Evolutionary conservation across 2,888 invertebrate genomes (phyloP).

Genomic region (Artemia sinica): DNA sequence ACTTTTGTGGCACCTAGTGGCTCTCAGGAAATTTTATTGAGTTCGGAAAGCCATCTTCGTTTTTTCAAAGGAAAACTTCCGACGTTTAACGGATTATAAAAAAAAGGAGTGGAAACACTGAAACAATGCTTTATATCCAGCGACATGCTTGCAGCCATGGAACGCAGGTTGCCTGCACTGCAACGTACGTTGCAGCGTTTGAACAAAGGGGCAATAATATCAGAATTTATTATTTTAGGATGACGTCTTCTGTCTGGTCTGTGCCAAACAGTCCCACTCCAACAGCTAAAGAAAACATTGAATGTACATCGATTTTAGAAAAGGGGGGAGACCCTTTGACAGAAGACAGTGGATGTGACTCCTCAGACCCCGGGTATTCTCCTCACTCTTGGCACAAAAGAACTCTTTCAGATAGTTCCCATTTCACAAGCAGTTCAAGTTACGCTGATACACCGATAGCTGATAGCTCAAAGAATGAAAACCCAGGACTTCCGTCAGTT

Average conservation of each 20-base stretch:
- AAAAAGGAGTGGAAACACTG: too few species aligned
- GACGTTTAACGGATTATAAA: too few species aligned
- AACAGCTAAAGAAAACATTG: neutral
- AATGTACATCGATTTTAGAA: neutral
- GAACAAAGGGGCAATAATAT: neutral
- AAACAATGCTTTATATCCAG: too few species aligned
- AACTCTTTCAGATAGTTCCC: too few species aligned
- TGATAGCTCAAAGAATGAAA: neutral
- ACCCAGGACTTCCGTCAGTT: neutral
- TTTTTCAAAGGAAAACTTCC: too few species aligned
- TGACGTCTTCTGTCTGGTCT: neutral
- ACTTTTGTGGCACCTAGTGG: too few species aligned
- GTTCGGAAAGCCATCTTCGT: too few species aligned
- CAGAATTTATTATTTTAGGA: neutral
- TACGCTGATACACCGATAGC: neutral
- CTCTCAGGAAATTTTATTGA: too few species aligned
- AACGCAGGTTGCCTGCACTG: neutral
- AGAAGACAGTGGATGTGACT: slow-evolving; percentile 13
- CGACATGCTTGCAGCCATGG: too few species aligned
- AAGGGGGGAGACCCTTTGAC: neutral
- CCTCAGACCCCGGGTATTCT: neutral
- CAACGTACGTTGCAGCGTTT: neutral
- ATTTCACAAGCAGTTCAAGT: too few species aligned
- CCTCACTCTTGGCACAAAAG: neutral
- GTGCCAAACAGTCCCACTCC: neutral